These are phyloP conservation scores for Meriones psammophilus DNA, from an alignment of 2,797 vertebrate genomes.

Conservation along the genomic window DNA sequence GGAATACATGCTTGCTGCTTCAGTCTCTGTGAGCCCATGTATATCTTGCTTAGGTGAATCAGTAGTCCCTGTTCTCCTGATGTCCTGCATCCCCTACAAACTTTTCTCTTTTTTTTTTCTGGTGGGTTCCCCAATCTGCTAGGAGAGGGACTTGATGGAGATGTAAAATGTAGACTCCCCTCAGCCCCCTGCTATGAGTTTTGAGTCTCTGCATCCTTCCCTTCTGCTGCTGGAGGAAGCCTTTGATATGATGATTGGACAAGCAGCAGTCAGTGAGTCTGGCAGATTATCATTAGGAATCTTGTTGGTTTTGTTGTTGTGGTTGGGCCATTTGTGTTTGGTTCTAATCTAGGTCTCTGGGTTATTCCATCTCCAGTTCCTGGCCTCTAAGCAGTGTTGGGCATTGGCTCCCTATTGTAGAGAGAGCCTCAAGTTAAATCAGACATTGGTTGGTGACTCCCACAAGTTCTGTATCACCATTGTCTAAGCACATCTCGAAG, in stretches of 20 bases:
- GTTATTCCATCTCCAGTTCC: not conserved
- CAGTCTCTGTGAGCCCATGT: not conserved
- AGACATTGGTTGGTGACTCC: not conserved
- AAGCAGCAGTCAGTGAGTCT: not conserved
- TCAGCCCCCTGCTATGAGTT: not conserved
- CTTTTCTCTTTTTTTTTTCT: not conserved
- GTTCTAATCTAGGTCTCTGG: not conserved
- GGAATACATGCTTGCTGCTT: not conserved
- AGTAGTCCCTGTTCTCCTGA: not conserved
- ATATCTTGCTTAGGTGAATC: not conserved
- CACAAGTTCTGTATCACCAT: not conserved
- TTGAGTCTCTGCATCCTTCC: not conserved
- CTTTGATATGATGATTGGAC: not conserved
- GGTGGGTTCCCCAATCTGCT: not conserved
- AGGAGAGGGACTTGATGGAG: not conserved
- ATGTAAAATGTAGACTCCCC: not conserved
- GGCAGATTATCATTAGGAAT: not conserved
- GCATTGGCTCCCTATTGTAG: not conserved
- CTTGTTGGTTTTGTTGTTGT: not conserved
- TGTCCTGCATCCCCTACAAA: not conserved
- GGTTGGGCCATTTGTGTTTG: not conserved
- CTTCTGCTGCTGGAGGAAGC: no score
- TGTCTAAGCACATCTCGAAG: not conserved
- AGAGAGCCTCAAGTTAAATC: not conserved
- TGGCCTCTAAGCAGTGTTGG: not conserved